These are phyloP conservation scores for Celastrina argiolus DNA, from an alignment of 2,888 invertebrate genomes.

Conservation along the genomic window DNA sequence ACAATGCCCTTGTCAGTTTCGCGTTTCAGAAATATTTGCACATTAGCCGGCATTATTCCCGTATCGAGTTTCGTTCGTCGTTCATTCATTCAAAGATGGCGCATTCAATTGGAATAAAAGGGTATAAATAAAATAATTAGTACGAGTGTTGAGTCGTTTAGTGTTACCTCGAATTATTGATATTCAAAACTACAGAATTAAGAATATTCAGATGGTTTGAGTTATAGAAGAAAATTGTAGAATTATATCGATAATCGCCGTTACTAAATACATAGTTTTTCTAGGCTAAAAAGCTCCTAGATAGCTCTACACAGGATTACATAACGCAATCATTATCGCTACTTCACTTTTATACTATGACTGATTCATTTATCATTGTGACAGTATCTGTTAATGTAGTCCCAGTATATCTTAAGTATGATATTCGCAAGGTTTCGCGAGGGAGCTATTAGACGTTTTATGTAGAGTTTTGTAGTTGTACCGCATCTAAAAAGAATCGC, in stretches of 20 bases:
- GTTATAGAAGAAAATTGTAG: conserved; percentile 12
- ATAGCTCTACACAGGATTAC: no score
- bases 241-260: neutral
- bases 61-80: conserved; percentile 44
- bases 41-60: conserved; percentile 52
- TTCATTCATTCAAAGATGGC: conserved; percentile 36
- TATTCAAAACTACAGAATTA: conserved; percentile 45
- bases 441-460: no score
- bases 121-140: conserved; percentile 66
- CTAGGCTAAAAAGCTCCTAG: neutral
- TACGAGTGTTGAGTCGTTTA: conserved; percentile 64
- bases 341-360: no score
- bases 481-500: no score
- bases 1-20: conserved; percentile 43
- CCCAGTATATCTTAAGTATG: no score
- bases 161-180: conserved; percentile 52
- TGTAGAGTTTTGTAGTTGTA: no score
- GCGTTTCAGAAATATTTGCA: conserved; percentile 48
- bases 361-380: no score
- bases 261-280: neutral
- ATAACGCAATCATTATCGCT: no score
- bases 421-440: no score
- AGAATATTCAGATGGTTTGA: conserved; percentile 27
- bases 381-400: no score
- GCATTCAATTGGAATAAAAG: conserved; percentile 42